Base-by-base conservation (phyloP, 2,888 invertebrate genomes). In the Eupeodes luniger region DNA sequence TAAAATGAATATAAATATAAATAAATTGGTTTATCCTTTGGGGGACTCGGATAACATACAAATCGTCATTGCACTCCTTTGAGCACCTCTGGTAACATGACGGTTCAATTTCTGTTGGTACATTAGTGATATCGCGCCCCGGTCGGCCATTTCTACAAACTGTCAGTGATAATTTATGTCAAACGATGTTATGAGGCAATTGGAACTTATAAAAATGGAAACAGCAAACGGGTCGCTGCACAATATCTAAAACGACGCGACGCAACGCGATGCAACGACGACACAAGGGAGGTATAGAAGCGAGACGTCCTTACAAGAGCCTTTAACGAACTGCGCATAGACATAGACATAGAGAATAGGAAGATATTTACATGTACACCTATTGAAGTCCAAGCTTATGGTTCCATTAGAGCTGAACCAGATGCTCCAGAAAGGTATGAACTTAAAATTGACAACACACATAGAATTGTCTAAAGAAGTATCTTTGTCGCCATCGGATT, bases 161-260 rank as follows among this genome's bases (percentile, higher is more conserved):
- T 87, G 87, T 80, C 87, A 77, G 72, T 62, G 87, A 83, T 87
- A 84, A 87, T 87, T 87, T 87, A 87, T 84, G 16, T 84, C 87
- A 84, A 77, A 36, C 66, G 34, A 72, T 80, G 49, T 83, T 80
- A 79, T 82, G 85, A 72, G 55, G 69, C 67, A 67, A 74, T 66
- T 12, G 53, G 16, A 69, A 76, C 64, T 53, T 80, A 59, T 53
- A 78, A 78, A 40, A 40, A 40, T 9, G 40, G 40, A 40, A 40
- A 40, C 40, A 40, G 40, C 40, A 40, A 27, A 57, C 57, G 59
- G 64, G 55, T 84, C 55, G 53, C 11, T 51, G 53, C 53, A 57
- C 62, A 67, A 55, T 49, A 70, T 59, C 67, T 55, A 6, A 51
- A 44, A 36, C 27, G 12, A 40, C 61, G 66, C 40, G 40, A 40